Evolutionary conservation across 2,888 invertebrate genomes (phyloP).

Genomic region (Andrena trimmerana): DNA sequence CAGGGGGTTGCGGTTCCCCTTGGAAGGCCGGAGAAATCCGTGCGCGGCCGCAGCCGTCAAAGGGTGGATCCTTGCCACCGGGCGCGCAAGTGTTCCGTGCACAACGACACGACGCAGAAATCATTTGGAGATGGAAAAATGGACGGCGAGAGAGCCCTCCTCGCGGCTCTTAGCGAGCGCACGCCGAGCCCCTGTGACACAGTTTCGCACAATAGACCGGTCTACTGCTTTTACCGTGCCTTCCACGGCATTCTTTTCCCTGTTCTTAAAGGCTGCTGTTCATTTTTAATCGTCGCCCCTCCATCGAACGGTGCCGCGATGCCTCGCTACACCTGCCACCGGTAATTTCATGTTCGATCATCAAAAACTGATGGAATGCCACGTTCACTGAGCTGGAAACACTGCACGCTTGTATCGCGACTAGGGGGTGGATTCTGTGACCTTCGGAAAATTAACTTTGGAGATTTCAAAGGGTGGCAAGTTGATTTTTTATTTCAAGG

Average conservation of each 20-base stretch:
- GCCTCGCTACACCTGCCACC: neutral
- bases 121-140: constrained; percentile 60
- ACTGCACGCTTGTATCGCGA: no score
- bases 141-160: constrained; percentile 57
- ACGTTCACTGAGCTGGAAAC: no score
- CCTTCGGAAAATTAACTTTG: no score
- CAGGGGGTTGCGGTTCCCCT: no score
- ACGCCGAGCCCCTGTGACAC: constrained; percentile 68
- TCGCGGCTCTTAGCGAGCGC: constrained; percentile 51
- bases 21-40: no score
- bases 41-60: no score
- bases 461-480: no score
- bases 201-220: constrained; percentile 70
- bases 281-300: constrained; percentile 52
- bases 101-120: constrained; percentile 49
- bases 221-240: constrained; percentile 50
- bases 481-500: no score
- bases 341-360: constrained; percentile 1
- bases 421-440: no score
- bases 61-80: no score
- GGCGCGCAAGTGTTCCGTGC: constrained; percentile 20
- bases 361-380: neutral
- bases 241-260: constrained; percentile 44
- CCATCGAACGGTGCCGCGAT: neutral
- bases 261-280: constrained; percentile 53